Evolutionary conservation across 1,140 invertebrate genomes (phyloP).

Genomic region (Ridgeia piscesae): DNA sequence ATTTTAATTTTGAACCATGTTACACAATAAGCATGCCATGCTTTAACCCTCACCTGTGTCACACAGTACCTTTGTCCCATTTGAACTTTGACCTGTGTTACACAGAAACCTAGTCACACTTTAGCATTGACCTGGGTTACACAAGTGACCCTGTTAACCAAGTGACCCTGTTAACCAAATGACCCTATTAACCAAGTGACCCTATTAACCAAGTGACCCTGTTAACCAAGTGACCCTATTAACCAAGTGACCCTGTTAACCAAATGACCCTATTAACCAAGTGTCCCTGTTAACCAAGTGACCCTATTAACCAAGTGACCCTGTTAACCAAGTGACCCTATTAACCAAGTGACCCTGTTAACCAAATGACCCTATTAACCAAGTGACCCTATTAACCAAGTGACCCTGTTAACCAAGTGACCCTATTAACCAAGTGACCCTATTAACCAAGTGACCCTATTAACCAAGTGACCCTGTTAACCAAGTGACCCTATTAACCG

Average conservation of each 20-base stretch:
- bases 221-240: conserved; percentile 19
- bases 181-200: too few relatives aligned
- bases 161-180: conserved; percentile 22
- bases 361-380: too few relatives aligned
- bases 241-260: conserved; percentile 23
- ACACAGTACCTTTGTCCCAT: background rate
- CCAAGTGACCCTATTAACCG: too few relatives aligned
- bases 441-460: too few relatives aligned
- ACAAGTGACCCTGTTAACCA: too few relatives aligned
- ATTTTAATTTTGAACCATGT: too few relatives aligned
- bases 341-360: conserved; percentile 24
- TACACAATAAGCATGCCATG: background rate
- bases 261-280: too few relatives aligned
- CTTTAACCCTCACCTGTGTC: too few relatives aligned
- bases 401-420: conserved; percentile 23
- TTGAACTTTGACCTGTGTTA: background rate
- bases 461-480: conserved; percentile 23
- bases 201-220: background rate
- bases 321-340: conserved; percentile 25
- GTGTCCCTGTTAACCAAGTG: conserved; percentile 22
- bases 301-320: too few relatives aligned
- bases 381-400: too few relatives aligned
- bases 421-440: too few relatives aligned
- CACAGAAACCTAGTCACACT: background rate
- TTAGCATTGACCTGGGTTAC: too few relatives aligned